A percentile compares a stretch with the other conserved stretches of the same genome.
Evolutionary conservation across 35 echinoderm and acorn worm genomes (phyloP).

Genomic region (Heliocidaris erythrogramma): DNA sequence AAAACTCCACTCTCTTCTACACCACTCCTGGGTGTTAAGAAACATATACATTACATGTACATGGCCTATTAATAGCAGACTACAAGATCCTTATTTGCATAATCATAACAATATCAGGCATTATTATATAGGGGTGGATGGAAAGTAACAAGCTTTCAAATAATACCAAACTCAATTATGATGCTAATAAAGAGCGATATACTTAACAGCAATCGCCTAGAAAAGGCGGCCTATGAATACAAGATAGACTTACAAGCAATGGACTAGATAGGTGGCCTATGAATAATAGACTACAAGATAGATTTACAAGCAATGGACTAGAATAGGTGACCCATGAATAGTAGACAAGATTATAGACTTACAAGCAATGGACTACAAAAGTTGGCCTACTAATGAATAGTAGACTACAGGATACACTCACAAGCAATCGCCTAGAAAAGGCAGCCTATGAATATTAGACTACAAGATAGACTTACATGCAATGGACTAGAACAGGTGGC

Average conservation of each 20-base stretch:
- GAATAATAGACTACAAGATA: neutral
- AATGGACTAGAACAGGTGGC: neutral
- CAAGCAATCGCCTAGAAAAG: neutral
- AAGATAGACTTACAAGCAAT: neutral
- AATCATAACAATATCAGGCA: too few species aligned
- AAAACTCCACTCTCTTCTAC: constrained; percentile 20
- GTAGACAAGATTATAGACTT: neutral
- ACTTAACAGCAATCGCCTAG: neutral
- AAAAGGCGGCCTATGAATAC: neutral
- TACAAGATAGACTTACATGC: neutral
- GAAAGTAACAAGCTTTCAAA: too few species aligned
- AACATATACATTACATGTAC: neutral
- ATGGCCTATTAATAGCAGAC: too few species aligned
- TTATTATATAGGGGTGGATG: too few species aligned
- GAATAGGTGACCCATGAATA: neutral
- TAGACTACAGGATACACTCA: neutral
- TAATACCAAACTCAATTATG: too few species aligned
- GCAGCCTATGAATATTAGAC: neutral
- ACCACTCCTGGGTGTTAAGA: neutral
- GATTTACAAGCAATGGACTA: neutral
- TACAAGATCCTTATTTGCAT: too few species aligned
- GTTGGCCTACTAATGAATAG: too few species aligned
- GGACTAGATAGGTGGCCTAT: neutral
- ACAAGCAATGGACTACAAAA: neutral
- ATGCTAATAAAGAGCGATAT: neutral